A percentile compares a stretch with the other conserved stretches of the same genome.
Conservation (phyloP, 2,113 vertebrate species). For the Symphodus melops region DNA sequence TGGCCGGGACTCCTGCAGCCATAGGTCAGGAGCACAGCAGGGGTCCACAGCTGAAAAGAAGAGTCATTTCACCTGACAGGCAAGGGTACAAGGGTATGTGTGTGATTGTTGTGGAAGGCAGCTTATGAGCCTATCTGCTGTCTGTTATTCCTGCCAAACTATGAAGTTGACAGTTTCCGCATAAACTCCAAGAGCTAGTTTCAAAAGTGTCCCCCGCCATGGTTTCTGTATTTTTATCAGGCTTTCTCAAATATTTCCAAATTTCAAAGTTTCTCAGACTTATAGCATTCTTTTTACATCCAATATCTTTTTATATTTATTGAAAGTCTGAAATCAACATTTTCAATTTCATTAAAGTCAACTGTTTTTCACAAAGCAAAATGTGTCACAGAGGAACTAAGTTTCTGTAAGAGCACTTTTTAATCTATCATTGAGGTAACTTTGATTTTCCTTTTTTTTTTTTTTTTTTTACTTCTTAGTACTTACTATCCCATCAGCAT, state of each 20-base stretch:
- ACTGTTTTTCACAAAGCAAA: neutral
- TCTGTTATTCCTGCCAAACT: conserved; percentile 7
- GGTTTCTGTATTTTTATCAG: too few relatives aligned
- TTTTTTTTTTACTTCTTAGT: too few relatives aligned
- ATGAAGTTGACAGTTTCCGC: neutral
- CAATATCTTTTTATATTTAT: neutral
- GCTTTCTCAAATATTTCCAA: neutral
- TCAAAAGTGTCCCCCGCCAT: too few relatives aligned
- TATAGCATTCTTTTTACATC: neutral
- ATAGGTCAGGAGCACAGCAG: conserved; percentile 51
- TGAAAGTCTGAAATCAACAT: neutral
- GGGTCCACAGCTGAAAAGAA: conserved; percentile 27
- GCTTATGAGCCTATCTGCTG: conserved; percentile 13
- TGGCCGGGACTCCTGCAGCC: conserved; percentile 34
- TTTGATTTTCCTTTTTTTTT: too few relatives aligned
- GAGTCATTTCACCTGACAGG: conserved; percentile 63
- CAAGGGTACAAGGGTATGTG: conserved; percentile 11
- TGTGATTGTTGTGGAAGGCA: conserved; percentile 9
- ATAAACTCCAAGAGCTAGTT: neutral
- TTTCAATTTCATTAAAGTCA: neutral
- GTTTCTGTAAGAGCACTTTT: too few relatives aligned
- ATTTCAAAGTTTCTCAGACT: neutral
- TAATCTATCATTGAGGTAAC: too few relatives aligned
- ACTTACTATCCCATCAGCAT: too few relatives aligned
- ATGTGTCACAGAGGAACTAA: neutral